Conservation (phyloP, 1,140 invertebrate genomes). For the Neodiprion lecontei region DNA sequence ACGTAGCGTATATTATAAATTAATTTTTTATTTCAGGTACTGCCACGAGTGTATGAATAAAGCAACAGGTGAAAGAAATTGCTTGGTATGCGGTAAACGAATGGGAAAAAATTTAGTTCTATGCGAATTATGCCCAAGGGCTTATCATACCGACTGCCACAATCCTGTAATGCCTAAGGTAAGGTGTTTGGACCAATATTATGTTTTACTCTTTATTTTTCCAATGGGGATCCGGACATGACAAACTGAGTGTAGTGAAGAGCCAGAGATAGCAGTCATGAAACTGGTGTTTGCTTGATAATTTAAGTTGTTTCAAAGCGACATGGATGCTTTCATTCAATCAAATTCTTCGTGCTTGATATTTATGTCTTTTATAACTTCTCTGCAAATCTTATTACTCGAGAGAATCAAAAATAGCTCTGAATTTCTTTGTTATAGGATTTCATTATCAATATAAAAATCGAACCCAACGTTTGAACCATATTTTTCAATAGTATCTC, state of each 20-base stretch:
- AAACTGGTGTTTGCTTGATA: constrained; percentile 9
- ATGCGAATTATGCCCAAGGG: constrained; percentile 89
- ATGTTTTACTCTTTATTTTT: background rate
- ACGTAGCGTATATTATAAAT: no score
- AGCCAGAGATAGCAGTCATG: constrained; percentile 6
- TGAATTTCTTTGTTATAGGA: no score
- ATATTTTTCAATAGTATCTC: no score
- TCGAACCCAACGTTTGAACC: no score
- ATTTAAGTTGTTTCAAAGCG: background rate
- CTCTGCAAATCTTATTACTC: background rate
- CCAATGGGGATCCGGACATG: no score
- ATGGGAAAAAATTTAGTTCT: constrained; percentile 78
- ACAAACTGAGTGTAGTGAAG: background rate
- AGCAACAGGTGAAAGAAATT: constrained; percentile 86
- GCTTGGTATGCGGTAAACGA: constrained; percentile 87
- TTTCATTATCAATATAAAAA: no score
- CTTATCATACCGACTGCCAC: constrained; percentile 92
- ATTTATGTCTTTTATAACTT: constrained; percentile 7
- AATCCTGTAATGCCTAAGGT: constrained; percentile 87
- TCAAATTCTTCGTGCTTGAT: background rate
- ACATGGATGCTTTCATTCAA: background rate
- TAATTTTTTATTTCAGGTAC: constrained; percentile 68
- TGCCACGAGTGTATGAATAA: constrained; percentile 98
- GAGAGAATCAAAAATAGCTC: background rate
- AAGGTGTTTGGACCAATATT: constrained; percentile 28